Evolutionary conservation across 2,888 invertebrate genomes (phyloP), one percentile per base, ranked within the genome.

Genomic region (Phyto melanocephala): DNA sequence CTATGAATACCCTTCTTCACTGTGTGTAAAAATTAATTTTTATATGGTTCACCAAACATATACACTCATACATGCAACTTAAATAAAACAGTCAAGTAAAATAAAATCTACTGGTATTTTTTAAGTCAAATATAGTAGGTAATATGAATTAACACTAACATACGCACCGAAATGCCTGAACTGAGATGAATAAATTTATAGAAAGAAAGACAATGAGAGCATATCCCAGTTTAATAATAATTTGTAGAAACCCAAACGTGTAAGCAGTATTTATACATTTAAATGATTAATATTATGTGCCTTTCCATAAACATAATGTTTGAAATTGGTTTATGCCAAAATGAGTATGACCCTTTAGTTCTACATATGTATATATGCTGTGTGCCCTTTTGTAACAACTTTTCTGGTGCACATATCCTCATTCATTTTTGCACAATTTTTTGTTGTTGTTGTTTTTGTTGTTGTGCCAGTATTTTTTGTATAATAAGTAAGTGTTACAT

Each of bases 101-200:
- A 70, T 63, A 4, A 58, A 58, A 75, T 58, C 13, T 72, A 40
- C 35, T 67, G 42, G 58, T 40, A 52, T 67, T 33, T 58, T 33
- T 50, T 50, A 13, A n/a, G 20, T 28, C 35, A 45, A 22, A 22
- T 22, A 22, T 11, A 50, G 33, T 17, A 58, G 75, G 63, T 75
- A 68, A 45, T 63, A 47, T 47, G 63, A 33, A 68, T 75, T 47
- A 68, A 37, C 37, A 62, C 42, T 24, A 52, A 20, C 13, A 6
- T 3, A 20, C 1, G 8, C n/a, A 40, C 15, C 0, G 17, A 17
- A 22, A 22, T 6, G 22, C 1, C n/a, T n/a, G n/a, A n/a, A n/a
- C n/a, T n/a, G n/a, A n/a, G n/a, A n/a, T n/a, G n/a, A n/a, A n/a
- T n/a, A n/a, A n/a, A n/a, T n/a, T 17, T 35, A 35, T 10, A 54